phyloP scores from a whole-genome alignment of 2,888 invertebrate genomes.

The Lypha dubia region DNA sequence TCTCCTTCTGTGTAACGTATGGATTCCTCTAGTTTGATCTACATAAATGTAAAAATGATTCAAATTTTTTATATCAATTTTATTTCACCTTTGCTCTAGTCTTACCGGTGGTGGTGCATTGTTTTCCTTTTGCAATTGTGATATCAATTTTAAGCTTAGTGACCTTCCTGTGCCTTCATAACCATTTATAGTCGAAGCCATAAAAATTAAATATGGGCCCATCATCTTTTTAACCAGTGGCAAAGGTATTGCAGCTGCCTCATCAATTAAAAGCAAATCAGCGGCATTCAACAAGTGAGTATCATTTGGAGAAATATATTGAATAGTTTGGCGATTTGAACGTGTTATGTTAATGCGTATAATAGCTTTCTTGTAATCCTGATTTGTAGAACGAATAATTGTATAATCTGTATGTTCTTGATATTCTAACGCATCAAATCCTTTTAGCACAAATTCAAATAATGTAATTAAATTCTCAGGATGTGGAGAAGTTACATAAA shows the following conservation, averaged over 20 bases:
- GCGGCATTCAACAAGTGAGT: constrained; percentile 94
- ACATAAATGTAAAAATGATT: constrained; percentile 58
- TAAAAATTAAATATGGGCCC: constrained; percentile 95
- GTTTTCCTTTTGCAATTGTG: constrained; percentile 89
- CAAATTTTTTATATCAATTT: background rate
- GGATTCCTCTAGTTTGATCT: constrained; percentile 95
- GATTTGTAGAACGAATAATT: constrained; percentile 96
- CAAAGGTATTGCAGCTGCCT: constrained; percentile 99
- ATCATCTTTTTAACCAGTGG: constrained; percentile 94
- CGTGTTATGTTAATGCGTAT: constrained; percentile 95
- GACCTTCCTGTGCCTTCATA: constrained; percentile 99
- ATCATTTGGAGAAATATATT: constrained; percentile 98
- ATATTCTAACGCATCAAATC: constrained; percentile 96
- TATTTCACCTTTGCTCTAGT: constrained; percentile 68
- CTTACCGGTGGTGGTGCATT: constrained; percentile 86
- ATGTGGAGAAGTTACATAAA: constrained; percentile 98
- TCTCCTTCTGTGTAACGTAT: constrained; percentile 96
- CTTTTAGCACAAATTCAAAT: constrained; percentile 98
- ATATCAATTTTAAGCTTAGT: constrained; percentile 95
- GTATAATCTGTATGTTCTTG: constrained; percentile 98
- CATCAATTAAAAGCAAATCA: constrained; percentile 97
- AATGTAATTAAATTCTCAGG: constrained; percentile 99
- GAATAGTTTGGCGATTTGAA: constrained; percentile 96
- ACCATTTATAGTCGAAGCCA: constrained; percentile 98
- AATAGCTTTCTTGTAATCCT: constrained; percentile 97